phyloP scores from a whole-genome alignment of 53 echinoderm and acorn worm genomes.

The Zoroaster sp. region DNA sequence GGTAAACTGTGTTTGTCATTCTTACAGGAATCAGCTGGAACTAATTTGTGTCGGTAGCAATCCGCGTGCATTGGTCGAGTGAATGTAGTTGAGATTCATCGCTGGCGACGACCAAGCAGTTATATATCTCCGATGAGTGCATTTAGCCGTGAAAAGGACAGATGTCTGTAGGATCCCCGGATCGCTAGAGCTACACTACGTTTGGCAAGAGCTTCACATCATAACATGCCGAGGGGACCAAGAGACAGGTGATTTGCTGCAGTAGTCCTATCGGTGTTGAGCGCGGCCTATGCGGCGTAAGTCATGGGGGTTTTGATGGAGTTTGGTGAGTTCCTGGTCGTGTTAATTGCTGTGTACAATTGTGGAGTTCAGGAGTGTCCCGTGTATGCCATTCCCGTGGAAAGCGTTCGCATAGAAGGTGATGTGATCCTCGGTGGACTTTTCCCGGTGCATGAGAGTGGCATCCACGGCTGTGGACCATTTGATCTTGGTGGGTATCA shows the following conservation, averaged over 20 bases:
- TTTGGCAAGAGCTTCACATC: background rate
- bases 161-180: background rate
- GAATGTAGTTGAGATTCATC: background rate
- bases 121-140: background rate
- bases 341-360: background rate
- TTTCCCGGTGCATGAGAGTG: constrained; percentile 86
- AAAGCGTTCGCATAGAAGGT: constrained; percentile 56
- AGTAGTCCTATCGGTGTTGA: background rate
- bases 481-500: constrained; percentile 88
- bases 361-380: background rate
- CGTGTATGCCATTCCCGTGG: background rate
- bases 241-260: background rate
- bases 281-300: background rate
- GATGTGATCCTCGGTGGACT: constrained; percentile 89
- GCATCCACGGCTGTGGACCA: constrained; percentile 76
- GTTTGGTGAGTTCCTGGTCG: background rate
- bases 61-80: background rate
- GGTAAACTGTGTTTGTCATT: background rate
- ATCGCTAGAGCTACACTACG: no score
- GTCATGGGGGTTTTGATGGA: background rate
- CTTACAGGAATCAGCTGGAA: constrained; percentile 23
- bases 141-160: background rate
- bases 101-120: background rate
- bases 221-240: constrained; percentile 21
- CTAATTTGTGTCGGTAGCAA: constrained; percentile 9